Percentiles rank a stretch among this genome's conserved stretches.
phyloP scores from a whole-genome alignment of 2,797 vertebrate genomes.

The Sebastes minor region DNA sequence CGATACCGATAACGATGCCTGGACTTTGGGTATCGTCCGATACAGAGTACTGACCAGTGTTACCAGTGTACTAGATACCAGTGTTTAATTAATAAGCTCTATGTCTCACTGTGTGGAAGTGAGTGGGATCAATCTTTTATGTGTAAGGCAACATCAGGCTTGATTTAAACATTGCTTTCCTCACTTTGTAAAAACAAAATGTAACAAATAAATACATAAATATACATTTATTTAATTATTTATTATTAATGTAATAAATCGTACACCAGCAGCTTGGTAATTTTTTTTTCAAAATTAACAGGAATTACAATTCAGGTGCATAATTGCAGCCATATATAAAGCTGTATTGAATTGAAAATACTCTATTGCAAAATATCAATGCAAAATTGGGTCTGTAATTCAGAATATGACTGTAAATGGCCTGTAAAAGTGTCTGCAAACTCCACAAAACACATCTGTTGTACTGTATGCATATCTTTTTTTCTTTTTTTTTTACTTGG shows the following conservation, averaged over 20 bases:
- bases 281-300: neutral
- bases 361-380: neutral
- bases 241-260: neutral
- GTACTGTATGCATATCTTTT: neutral
- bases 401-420: neutral
- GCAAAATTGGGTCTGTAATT: neutral
- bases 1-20: too few species aligned
- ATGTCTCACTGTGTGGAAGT: neutral
- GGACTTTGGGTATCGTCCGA: too few species aligned
- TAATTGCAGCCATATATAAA: neutral
- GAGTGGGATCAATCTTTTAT: neutral
- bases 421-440: neutral
- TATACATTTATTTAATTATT: neutral
- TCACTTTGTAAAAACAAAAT: neutral
- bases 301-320: neutral
- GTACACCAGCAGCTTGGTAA: neutral
- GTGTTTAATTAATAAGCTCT: neutral
- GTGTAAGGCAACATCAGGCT: neutral
- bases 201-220: neutral
- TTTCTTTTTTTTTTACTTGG: neutral
- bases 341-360: neutral
- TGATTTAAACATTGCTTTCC: neutral
- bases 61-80: too few species aligned
- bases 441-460: neutral
- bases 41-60: too few species aligned